Base-by-base conservation (phyloP, 2,888 invertebrate genomes). In the Drosophila prolongata region DNA sequence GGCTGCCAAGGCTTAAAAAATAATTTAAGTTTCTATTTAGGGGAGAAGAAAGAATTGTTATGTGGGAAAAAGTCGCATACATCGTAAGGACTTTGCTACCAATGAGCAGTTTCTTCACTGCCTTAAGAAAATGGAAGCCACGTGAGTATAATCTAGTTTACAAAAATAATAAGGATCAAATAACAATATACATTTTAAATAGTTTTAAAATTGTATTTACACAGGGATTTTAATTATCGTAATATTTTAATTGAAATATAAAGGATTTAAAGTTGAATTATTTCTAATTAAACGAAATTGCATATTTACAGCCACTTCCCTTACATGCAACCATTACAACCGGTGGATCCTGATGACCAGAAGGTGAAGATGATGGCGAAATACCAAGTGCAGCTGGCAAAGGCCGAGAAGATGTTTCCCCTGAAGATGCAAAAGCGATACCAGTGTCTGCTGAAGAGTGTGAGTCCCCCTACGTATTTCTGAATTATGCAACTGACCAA, bases 301-400 rank as follows among this genome's bases (percentile, higher is more conserved):
- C n/a, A n/a, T n/a, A 11, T 1, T 8, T 55, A 13, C 59, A 92
- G 92, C 49, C 85, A 80, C 60, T 91, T 90, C 64, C 88, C 90
- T 30, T 91, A 92, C 64, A 77, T 92, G 79, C 86, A 90, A 46
- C 91, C 89, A 0, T 57, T 91, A 60, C 79, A 89, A 59, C 92
- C 92, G 3, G 87, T 90, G 24, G 90, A 91, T 53, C 92, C 92
- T 0, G 92, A 92, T 46, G 78, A 76, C 2, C 92, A 92, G 65
- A 92, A 92, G 70, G 30, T 54, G 2, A 27, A 47, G 11, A 80
- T 90, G 53, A 27, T 91, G n/a, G 44, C 69, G 8, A 69, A 67
- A 24, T 92, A 91, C 72, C 56, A 84, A 5, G 56, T 66, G 1
- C 58, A 80, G 35, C 43, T 89, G 11, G n/a, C 58, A 2, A 57